A percentile compares a stretch with the other conserved stretches of the same genome.
Evolutionary conservation across 2,888 invertebrate species (phyloP).

Genomic region (Exocentrus adspersus): DNA sequence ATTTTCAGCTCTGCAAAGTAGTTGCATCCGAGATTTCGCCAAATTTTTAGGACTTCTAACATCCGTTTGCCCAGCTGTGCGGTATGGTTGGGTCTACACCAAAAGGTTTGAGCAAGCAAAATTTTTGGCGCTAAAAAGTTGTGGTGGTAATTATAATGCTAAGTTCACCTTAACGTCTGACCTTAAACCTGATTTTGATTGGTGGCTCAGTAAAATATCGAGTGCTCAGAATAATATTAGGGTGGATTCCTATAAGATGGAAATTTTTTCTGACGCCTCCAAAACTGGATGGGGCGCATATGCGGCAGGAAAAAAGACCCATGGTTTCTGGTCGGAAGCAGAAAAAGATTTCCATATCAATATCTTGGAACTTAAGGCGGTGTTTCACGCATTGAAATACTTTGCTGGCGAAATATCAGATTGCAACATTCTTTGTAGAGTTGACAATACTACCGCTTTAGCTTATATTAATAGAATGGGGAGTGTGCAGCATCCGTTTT

Average conservation of each 20-base stretch:
- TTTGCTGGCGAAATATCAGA: conserved; percentile 21
- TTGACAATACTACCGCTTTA: conserved; percentile 36
- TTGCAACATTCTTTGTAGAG: conserved; percentile 21
- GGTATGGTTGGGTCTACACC: conserved; percentile 9
- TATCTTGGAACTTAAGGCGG: background rate
- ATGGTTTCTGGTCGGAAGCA: background rate
- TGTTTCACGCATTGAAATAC: background rate
- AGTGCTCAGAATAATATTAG: conserved; percentile 17
- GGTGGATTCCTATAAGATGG: conserved; percentile 12
- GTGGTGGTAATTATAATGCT: background rate
- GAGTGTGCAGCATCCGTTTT: too few relatives aligned
- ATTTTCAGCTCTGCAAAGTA: background rate
- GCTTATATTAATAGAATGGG: too few relatives aligned
- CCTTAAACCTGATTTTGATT: conserved; percentile 38
- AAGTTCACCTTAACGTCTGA: background rate
- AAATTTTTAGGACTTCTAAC: background rate
- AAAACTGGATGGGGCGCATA: background rate
- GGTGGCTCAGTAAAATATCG: conserved; percentile 39
- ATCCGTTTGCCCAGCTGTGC: background rate
- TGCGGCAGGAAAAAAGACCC: background rate
- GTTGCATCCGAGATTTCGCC: background rate
- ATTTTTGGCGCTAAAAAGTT: background rate
- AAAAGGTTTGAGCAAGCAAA: conserved; percentile 3
- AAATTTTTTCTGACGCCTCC: conserved; percentile 45
- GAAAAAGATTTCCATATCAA: background rate